Base-by-base conservation (phyloP, 2,113 vertebrate genomes). In the Eptatretus burgeri region DNA sequence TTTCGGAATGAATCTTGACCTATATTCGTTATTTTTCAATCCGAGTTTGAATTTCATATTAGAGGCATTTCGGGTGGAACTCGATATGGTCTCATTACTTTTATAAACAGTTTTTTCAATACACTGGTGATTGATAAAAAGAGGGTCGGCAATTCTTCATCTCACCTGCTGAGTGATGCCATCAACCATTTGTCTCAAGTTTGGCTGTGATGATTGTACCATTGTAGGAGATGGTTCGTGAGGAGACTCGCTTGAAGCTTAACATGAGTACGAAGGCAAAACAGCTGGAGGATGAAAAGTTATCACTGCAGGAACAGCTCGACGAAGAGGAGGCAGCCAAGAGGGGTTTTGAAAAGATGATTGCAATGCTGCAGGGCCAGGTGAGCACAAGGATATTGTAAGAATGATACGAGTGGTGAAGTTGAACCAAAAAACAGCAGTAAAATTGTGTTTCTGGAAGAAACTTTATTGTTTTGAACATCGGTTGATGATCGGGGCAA, bases 161-260 rank as follows among this genome's bases (percentile, higher is more conserved):
- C 27, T 41, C 3, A 41, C 27, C 27, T 41, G 27, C 27, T 7
- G 27, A 41, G 27, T 41, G 27, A 41, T 7, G 27, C 7, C 27
- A 41, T 41, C 27, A 41, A 41, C 27, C 27, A 41, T 41, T 41
- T 41, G 7, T 41, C 27, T 41, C 27, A 41, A 41, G 27, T 41
- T 41, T 41, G 27, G 3, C 27, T 41, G 27, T 41, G 27, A 41
- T 41, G 27, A 41, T 7, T 41, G n/a, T n/a, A n/a, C n/a, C 7
- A 41, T 41, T 41, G 7, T 69, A 87, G 83, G 84, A 87, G 62
- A 65, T 79, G 51, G 71, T 85, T n/a, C 82, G 85, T 69, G 84
- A 88, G 63, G 84, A 88, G 71, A 85, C 77, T 0, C 72, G 83
- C n/a, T 78, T 80, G 14, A 88, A 88, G 70, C 70, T 87, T 73